Base-by-base conservation (phyloP, 2,888 invertebrate species). In the Acanthosoma haemorrhoidale region DNA sequence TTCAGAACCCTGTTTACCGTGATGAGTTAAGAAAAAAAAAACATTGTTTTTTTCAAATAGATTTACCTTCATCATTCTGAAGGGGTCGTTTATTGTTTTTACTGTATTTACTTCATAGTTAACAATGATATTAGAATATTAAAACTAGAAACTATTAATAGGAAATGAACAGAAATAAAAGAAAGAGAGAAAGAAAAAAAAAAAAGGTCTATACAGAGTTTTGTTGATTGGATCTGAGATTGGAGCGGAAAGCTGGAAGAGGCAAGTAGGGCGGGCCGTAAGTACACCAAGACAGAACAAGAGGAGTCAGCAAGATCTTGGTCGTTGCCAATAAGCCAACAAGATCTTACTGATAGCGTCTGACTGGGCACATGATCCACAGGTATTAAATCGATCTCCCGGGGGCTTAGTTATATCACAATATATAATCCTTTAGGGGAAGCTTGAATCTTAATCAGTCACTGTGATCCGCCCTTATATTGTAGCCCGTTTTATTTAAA, bases 321-420 rank as follows among this genome's bases (percentile, higher is more conserved):
- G 25, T 51, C 29, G 25, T 43, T 51, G 21, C 51, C 51, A 51
- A 51, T 51, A 51, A 51, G 51, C 51, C 51, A 25, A 51, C 51
- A 51, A 51, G 51, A 51, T 51, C 25, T n/a, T n/a, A n/a, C n/a
- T n/a, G 51, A 25, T 51, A 51, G n/a, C 51, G n/a, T 25, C 51
- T 51, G 51, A 51, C 51, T n/a, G n/a, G n/a, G n/a, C n/a, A n/a
- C 51, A 51, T 51, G 51, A 51, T 51, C 51, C 51, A 25, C 25
- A 25, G 25, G 25, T 51, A 51, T 51, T 43, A 43, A 21, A 21
- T 21, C 21, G 21, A 5, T 21, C 21, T 13, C 21, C 21, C 16
- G 21, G 13, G 25, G 29, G 51, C 51, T 25, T n/a, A 3, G n/a
- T n/a, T n/a, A n/a, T n/a, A n/a, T n/a, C n/a, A 6, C 25, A 13